phyloP scores from a whole-genome alignment of 2,113 vertebrate species.

The Pao palembangensis region DNA sequence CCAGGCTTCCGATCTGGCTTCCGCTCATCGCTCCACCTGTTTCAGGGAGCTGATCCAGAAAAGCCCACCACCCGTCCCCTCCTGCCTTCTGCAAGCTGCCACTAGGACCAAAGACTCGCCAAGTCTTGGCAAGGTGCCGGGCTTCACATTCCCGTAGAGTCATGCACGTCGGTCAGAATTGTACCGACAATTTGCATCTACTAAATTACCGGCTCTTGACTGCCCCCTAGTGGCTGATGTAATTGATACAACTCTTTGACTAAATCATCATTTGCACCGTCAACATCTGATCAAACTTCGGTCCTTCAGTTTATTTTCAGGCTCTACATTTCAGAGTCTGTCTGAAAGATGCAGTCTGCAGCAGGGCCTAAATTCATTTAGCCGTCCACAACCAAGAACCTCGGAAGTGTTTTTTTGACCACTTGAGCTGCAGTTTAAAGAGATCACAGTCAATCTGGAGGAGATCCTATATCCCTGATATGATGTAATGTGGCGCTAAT shows the following conservation, averaged over 20 bases:
- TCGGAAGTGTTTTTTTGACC: constrained; percentile 47
- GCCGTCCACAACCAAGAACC: constrained; percentile 18
- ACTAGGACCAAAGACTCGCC: constrained; percentile 88
- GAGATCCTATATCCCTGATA: constrained; percentile 63
- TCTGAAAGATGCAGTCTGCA: too few species aligned
- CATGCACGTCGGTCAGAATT: background rate
- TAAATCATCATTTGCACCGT: too few species aligned
- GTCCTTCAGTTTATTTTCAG: too few species aligned
- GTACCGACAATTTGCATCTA: background rate
- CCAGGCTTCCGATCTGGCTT: constrained; percentile 79
- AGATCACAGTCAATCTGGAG: constrained; percentile 56
- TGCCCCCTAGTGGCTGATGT: too few species aligned
- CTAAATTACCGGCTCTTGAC: too few species aligned
- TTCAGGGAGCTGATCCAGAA: constrained; percentile 86
- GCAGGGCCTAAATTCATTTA: background rate
- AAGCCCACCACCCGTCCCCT: constrained; percentile 82
- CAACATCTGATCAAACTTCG: too few species aligned
- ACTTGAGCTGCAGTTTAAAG: constrained; percentile 28
- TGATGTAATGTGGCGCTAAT: constrained; percentile 68
- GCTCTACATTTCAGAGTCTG: too few species aligned
- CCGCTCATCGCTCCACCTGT: constrained; percentile 81
- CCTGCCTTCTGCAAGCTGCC: constrained; percentile 86
- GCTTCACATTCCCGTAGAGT: background rate
- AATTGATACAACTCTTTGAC: too few species aligned
- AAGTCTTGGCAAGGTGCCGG: constrained; percentile 85